phyloP scores from a whole-genome alignment of 37 sponge, comb jelly and placozoan genomes.

The Diacarnus erythraeanus region DNA sequence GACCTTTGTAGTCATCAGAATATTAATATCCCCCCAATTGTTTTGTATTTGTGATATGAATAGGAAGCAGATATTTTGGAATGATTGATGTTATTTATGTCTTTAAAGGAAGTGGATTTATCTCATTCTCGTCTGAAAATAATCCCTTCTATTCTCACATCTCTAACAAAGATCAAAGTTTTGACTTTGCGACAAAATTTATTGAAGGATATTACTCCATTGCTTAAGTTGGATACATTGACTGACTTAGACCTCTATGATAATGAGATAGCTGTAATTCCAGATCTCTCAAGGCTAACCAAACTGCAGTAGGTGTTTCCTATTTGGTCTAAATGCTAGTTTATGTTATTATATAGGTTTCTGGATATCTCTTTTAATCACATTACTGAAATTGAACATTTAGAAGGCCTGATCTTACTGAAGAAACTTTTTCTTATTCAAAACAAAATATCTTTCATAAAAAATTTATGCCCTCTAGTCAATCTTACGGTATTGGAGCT shows the following conservation, averaged over 20 bases:
- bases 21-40: no score
- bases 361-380: slow-evolving; percentile 89
- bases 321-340: neutral
- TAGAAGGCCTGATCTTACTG: slow-evolving; percentile 53
- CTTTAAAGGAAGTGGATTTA: slow-evolving; percentile 67
- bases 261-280: slow-evolving; percentile 62
- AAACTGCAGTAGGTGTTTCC: slow-evolving; percentile 37
- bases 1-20: no score
- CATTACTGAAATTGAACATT: slow-evolving; percentile 59
- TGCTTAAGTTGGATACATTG: slow-evolving; percentile 51
- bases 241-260: slow-evolving; percentile 81
- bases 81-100: no score
- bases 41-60: no score
- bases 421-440: slow-evolving; percentile 81
- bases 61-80: no score
- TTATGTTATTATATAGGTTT: slow-evolving; percentile 17
- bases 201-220: slow-evolving; percentile 31
- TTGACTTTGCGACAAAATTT: slow-evolving; percentile 73
- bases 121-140: slow-evolving; percentile 47
- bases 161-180: slow-evolving; percentile 41
- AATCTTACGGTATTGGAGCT: slow-evolving; percentile 85
- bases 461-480: slow-evolving; percentile 50
- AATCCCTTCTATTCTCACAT: slow-evolving; percentile 22
- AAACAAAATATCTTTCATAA: slow-evolving; percentile 81
- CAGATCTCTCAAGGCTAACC: slow-evolving; percentile 35